Evolutionary conservation across 2,113 vertebrate species (phyloP), one percentile per base, ranked within the genome.

Genomic region (Saguinus imperator): DNA sequence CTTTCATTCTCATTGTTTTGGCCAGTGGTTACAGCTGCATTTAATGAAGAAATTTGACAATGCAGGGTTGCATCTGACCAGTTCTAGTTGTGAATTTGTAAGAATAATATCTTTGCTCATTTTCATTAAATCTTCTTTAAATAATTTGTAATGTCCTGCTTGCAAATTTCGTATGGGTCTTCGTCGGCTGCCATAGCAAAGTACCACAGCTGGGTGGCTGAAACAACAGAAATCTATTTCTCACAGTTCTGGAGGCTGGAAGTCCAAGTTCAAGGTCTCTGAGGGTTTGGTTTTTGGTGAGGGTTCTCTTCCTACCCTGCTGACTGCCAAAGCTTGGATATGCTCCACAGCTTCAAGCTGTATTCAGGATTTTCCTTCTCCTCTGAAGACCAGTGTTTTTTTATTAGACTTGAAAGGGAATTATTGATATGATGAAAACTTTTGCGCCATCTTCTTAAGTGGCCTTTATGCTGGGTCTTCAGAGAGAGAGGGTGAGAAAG

Each of bases 101-200:
- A 92, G 81, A 81, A 81, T 58, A 68, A 85, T 77, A 75, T 77
- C 7, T 70, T 80, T 68, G 29, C n/a, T 87, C 50, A 25, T 87
- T 92, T 92, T 94, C 86, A 90, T 77, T 87, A 70, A 73, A 21
- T 61, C 40, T 91, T 94, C 18, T 89, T 96, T 88, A 90, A 94
- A 55, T 77, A 83, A 89, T 58, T 52, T 18, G 11, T 52, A 81
- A 94, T 10, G 2, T 45, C 29, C 79, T 58, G 17, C 43, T 87
- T 77, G 14, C 43, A 86, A 37, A 50, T 91, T 81, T 92, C 43
- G 57, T 72, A 21, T 91, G 45, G 21, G 2, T 82, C 68, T 37
- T 14, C 66, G 75, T 11, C 8, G 52, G 55, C 43, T 82, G 52
- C 40, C 55, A 14, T 32, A 61, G 50, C 6, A 75, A 45, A 50